Evolutionary conservation across 2,113 vertebrate genomes (phyloP).

Genomic region (Daboia siamensis): DNA sequence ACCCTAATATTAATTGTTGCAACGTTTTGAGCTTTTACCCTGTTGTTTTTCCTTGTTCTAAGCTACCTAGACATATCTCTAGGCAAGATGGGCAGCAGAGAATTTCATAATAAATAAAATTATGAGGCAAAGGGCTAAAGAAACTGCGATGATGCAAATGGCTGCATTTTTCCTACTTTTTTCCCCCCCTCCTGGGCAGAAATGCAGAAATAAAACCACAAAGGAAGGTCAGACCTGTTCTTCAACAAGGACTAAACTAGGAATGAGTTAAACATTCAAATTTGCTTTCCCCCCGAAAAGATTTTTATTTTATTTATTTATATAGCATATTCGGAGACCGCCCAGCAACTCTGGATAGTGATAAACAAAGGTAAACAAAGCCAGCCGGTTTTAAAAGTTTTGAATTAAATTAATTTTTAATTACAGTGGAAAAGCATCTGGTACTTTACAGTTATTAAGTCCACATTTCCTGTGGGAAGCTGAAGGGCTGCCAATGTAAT

Average conservation of each 20-base stretch:
- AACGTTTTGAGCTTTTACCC: background rate
- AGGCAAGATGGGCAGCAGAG: background rate
- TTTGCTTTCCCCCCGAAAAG: too few species aligned
- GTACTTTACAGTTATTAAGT: background rate
- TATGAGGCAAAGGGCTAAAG: background rate
- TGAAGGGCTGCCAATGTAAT: background rate
- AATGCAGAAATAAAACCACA: background rate
- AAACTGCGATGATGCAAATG: background rate
- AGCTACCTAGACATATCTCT: background rate
- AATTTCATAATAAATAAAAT: background rate
- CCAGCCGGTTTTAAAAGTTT: background rate
- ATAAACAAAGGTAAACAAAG: background rate
- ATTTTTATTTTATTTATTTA: background rate
- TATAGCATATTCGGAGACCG: background rate
- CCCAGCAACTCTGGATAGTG: background rate
- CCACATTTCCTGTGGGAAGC: background rate
- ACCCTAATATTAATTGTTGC: background rate
- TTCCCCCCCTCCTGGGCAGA: background rate
- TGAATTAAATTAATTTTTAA: background rate
- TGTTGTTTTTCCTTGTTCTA: background rate
- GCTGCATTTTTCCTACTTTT: background rate
- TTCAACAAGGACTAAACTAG: background rate
- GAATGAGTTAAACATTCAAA: background rate
- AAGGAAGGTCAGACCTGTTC: background rate
- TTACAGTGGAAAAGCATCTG: background rate